Percentiles rank a stretch among this genome's conserved stretches.
These are phyloP conservation scores for Sesia apiformis DNA, from an alignment of 2,888 invertebrate genomes.

Conservation along the genomic window DNA sequence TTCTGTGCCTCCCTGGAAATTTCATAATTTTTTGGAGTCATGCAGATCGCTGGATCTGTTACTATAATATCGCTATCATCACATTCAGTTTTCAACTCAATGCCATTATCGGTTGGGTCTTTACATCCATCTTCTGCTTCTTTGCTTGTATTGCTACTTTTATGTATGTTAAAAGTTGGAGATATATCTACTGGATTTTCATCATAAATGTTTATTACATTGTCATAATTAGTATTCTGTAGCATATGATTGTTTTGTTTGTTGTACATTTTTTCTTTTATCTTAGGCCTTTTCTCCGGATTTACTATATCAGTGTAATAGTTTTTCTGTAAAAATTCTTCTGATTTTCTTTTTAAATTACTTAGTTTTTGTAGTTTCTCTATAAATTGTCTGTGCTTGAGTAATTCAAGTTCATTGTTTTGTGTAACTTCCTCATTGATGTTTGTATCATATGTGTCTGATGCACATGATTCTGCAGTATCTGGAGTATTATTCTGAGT, in stretches of 20 bases:
- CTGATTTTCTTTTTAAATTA: slow-evolving; percentile 63
- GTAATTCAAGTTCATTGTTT: slow-evolving; percentile 40
- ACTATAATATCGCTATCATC: slow-evolving; percentile 64
- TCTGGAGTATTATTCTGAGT: slow-evolving; percentile 41
- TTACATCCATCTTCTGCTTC: slow-evolving; percentile 38
- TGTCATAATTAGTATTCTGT: slow-evolving; percentile 42
- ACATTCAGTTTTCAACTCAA: slow-evolving; percentile 63
- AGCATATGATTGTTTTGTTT: slow-evolving; percentile 36
- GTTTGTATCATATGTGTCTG: slow-evolving; percentile 41
- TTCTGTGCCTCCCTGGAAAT: slow-evolving; percentile 45
- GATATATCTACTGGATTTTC: slow-evolving; percentile 50
- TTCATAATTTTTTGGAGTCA: slow-evolving; percentile 50
- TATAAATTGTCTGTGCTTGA: slow-evolving; percentile 58
- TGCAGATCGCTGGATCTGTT: slow-evolving; percentile 58
- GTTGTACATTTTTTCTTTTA: slow-evolving; percentile 46
- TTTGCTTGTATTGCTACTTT: slow-evolving; percentile 24
- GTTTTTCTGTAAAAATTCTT: slow-evolving; percentile 58
- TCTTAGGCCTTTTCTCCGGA: slow-evolving; percentile 56
- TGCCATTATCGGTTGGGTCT: slow-evolving; percentile 31
- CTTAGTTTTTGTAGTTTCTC: slow-evolving; percentile 61
- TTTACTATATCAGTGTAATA: slow-evolving; percentile 51
- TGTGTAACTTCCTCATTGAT: slow-evolving; percentile 36
- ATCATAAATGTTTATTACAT: slow-evolving; percentile 47
- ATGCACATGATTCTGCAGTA: slow-evolving; percentile 34
- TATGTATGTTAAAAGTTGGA: slow-evolving; percentile 36